phyloP scores from a whole-genome alignment of 2,113 vertebrate species.

The Mobula birostris region DNA sequence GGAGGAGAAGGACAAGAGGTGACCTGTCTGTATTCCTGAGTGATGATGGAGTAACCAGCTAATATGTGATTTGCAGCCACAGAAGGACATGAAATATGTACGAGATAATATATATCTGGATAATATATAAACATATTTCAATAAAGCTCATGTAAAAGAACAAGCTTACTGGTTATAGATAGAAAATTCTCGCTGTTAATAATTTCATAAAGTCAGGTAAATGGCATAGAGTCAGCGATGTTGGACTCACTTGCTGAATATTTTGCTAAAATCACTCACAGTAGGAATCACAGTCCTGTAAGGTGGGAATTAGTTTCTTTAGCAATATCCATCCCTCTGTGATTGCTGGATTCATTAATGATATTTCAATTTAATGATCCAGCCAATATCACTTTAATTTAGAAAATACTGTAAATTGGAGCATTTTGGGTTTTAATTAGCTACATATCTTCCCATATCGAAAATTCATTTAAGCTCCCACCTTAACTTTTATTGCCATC shows the following conservation, averaged over 20 bases:
- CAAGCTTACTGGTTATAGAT: not conserved
- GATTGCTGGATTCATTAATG: not conserved
- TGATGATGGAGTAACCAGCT: not conserved
- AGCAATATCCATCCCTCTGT: not conserved
- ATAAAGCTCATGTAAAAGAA: not conserved
- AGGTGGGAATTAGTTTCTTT: not conserved
- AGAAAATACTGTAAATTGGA: conserved; percentile 11
- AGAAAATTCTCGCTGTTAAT: not conserved
- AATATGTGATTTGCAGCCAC: not conserved
- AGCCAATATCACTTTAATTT: conserved; percentile 25
- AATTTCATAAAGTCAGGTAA: not conserved
- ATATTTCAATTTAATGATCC: conserved; percentile 24
- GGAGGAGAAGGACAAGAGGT: not conserved
- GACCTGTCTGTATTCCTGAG: not conserved
- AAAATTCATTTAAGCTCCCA: conserved; percentile 1
- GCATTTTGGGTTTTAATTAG: not conserved
- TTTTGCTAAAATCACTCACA: not conserved
- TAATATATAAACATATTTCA: not conserved
- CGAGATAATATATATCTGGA: not conserved
- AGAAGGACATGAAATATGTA: not conserved
- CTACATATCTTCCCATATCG: not conserved
- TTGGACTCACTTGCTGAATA: not conserved
- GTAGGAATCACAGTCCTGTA: not conserved
- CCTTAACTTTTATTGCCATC: conserved; percentile 11
- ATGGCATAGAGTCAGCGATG: not conserved